Evolutionary conservation across 2,888 invertebrate species (phyloP), one percentile per base, ranked within the genome.

Genomic region (Nebria salina): DNA sequence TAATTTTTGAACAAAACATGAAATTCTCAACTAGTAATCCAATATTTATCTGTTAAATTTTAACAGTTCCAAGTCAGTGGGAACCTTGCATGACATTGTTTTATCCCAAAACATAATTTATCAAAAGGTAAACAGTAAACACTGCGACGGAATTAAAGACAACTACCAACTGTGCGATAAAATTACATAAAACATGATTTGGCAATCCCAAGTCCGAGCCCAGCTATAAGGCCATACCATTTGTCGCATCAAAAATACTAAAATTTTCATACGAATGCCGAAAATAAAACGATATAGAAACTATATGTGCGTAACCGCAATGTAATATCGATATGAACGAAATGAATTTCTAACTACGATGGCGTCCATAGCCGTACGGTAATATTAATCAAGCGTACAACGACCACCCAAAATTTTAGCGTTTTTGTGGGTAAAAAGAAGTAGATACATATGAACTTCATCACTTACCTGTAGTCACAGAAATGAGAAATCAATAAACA

Each of bases 401-500:
- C 54, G 54, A 54, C 54, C 54, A 54, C 54, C 54, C 54, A 54
- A 54, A 54, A 54, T 54, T 54, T 54, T 54, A 54, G 54, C 54
- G 54, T 54, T 54, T 54, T 54, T 54, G 8, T 54, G 8, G 54
- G 54, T 54, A 75, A 64, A 70, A 54, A 75, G 43, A 34, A 75
- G 13, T 43, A 70, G 68, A 80, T 73, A 70, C 25, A 43, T 42
- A 70, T 75, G 20, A 70, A 68, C 66, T 70, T 70, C 34, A 70
- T 43, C 65, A 75, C 79, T 80, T 80, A 80, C 79, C 79, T 80
- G 66, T 75, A 41, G 42, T 80, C 79, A 80, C 79, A 42, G 25
- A 79, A 80, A 74, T 70, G 43, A 80, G 64, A 77, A 75, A 78
- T 78, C 78, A 78, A 78, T 78, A 78, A 73, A 78, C 20, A 73